Base-by-base conservation (phyloP, 1,140 invertebrate genomes). In the Neocloeon triangulifer region DNA sequence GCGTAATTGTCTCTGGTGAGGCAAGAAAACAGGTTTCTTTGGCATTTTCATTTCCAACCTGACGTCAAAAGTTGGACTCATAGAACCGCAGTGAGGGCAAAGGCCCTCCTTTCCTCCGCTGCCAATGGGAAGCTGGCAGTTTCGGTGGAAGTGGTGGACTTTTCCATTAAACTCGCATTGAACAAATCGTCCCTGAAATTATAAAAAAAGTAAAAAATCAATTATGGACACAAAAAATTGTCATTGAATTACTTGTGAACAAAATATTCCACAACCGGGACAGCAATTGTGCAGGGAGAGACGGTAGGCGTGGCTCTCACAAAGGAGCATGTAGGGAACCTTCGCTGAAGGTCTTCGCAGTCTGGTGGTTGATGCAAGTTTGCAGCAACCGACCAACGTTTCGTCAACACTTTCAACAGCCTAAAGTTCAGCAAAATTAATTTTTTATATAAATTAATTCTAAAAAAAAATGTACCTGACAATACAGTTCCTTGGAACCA, bases 201-300 rank as follows among this genome's bases (percentile, higher is more conserved):
- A 33, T 28, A 38, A 22, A 34, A 20, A 31, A 30, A 20, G 16
- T 6, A 16, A 5, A 14, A 33, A 28, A 33, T 5, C 17, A 27
- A 25, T 17, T 30, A 30, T n/a, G 21, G 29, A 13, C 16, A 13
- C 23, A 30, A 21, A 32, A 31, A 29, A 39, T 35, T 17, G 2
- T 30, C 36, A 32, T n/a, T 22, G 22, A 33, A 39, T 47, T 46
- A 76, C 85, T 64, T 89, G 81, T 18, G 82, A 77, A 47, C 85
- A 92, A 50, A 88, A 94, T 12, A 82, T 55, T 5, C 85, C 86
- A 53, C 86, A 94, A 1, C 72, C 69, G 1, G 84, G 75, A 49
- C 86, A 94, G 48, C 81, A 86, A 46, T 86, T 81, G 49, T 94
- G 86, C 18, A 66, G 50, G 5, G 64, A 50, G 17, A 94, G 50